Conservation (phyloP, 2,888 invertebrate genomes). For the Subacronicta megacephala region DNA sequence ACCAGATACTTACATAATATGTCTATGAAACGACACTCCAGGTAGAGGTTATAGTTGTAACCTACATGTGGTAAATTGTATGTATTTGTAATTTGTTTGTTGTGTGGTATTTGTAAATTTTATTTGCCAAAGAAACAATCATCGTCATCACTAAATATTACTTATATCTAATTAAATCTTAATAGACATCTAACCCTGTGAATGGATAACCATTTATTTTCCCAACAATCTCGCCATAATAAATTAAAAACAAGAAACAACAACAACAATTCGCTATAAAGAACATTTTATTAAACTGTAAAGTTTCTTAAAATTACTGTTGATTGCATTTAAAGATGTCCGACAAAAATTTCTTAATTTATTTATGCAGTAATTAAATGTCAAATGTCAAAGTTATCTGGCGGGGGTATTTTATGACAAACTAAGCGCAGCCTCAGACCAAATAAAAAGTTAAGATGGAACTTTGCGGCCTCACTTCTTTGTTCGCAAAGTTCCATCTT, state of each 20-base stretch:
- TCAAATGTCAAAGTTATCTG: constrained; percentile 44
- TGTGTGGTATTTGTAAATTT: neutral
- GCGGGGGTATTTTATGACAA: constrained; percentile 42
- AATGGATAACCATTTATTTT: constrained; percentile 7
- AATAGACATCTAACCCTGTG: neutral
- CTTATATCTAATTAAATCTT: constrained; percentile 4
- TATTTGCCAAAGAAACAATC: neutral
- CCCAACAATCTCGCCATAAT: constrained; percentile 11
- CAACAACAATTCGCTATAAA: constrained; percentile 37
- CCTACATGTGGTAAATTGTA: too few species aligned
- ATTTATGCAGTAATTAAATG: constrained; percentile 41
- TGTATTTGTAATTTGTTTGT: too few species aligned
- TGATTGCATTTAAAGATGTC: constrained; percentile 39
- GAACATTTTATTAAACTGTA: constrained; percentile 31
- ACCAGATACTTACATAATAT: too few species aligned
- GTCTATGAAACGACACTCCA: too few species aligned
- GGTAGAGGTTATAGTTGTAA: too few species aligned
- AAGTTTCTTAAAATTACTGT: constrained; percentile 34
- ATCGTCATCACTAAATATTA: neutral
- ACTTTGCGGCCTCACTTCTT: too few species aligned
- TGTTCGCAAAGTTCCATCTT: too few species aligned
- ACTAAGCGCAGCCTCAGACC: constrained; percentile 34
- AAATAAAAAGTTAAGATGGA: too few species aligned
- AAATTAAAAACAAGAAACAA: constrained; percentile 25
- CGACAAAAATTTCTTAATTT: constrained; percentile 39